Evolutionary conservation across 2,113 vertebrate species (phyloP), one percentile per base, ranked within the genome.

Genomic region (Neopipo cinnamomea): DNA sequence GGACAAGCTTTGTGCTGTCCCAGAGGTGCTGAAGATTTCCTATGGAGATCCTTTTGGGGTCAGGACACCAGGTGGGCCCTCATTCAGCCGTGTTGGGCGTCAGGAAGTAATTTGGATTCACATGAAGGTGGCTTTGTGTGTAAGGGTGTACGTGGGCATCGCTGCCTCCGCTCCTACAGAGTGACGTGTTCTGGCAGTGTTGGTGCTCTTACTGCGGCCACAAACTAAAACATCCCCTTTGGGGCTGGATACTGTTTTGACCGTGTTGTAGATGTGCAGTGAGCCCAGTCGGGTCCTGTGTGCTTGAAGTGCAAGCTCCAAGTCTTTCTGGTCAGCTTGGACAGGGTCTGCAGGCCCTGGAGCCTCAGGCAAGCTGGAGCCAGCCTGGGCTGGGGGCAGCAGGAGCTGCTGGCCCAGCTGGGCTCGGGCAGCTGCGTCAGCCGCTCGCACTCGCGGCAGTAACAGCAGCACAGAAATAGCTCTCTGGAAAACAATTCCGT

Each of bases 211-310:
- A 2, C 55, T 25, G 52, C 31, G 35, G 30, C 46, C 66, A 8
- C 14, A 8, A 27, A 25, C 28, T 8, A 0, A 25, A 39, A 6
- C 9, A 1, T 30, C 31, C 42, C 44, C 1, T 0, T 1, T 39
- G 67, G 42, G 35, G 11, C 52, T 61, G 52, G 30, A 7, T 14
- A 3, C 5, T 44, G 1, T 24, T 59, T 27, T 17, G 41, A 17
- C 47, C 14, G 0, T 6, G 30, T 17, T 6, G 15, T 39, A 9
- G 46, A 15, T 18, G 23, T 12, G 44, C 20, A n/a, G 0, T 17
- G 44, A 42, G 8, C 49, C 52, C 2, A 0, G 15, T 14, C 0
- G 3, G 39, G 39, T 42, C 39, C 50, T 12, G 14, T 31, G 41
- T 39, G 56, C 44, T n/a, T 22, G 25, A 65, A 22, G 27, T 5